Evolutionary conservation across 2,113 vertebrate genomes (phyloP), one percentile per base, ranked within the genome.

Genomic region (Piaya cayana): DNA sequence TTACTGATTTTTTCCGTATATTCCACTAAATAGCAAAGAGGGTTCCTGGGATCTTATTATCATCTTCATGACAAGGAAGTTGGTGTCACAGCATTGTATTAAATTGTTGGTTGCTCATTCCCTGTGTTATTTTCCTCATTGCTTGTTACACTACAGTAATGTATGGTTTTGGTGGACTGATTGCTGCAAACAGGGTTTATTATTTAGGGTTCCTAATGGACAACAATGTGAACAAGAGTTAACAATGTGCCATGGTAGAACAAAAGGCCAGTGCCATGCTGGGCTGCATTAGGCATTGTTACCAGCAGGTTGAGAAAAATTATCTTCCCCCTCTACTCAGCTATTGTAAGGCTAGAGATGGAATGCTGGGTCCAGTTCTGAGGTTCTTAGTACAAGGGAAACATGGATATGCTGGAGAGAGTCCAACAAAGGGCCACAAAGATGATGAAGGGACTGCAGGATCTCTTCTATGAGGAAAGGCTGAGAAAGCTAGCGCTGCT

Each of bases 51-150:
- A 7, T 76, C 49, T 75, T 75, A 16, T 1, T 49, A 63, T 32
- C 9, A 39, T 56, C 17, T 70, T 7, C 29, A 37, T 50, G 26
- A 59, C 32, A 58, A 84, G 32, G 29, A 67, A 25, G 5, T 7
- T 59, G 8, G 10, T 50, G 29, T 72, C n/a, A n/a, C 5, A 11
- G 71, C 34, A 82, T 75, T 68, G 22, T 56, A 12, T 63, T 37
- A 75, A 17, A 2, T 23, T 79, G 47, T 22, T 70, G 8, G 5
- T 70, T 75, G 25, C 15, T 82, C 21, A 13, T 85, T 74, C 70
- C 58, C 23, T 8, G 0, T 53, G 10, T 37, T 16, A 27, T 74
- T 90, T 70, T 39, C 4, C n/a, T 36, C 0, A 0, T 25, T 45
- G 37, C 25, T 84, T 78, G 26, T 36, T 25, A 45, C 56, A 39